These are phyloP conservation scores for Fragariocoptes setiger DNA, from an alignment of 1,140 invertebrate genomes.

Conservation along the genomic window DNA sequence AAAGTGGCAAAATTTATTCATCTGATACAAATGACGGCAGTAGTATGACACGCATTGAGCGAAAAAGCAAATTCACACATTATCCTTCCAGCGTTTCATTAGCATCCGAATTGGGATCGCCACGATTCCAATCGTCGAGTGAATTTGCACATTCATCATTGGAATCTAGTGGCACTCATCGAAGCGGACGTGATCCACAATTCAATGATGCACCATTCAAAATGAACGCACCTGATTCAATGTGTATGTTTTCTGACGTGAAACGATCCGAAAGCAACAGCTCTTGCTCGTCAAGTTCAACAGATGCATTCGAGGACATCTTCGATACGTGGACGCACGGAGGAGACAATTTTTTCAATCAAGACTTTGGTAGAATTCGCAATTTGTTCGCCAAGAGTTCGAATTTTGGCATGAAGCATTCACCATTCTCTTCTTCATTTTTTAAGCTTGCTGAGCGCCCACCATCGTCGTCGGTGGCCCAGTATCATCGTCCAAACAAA, in stretches of 20 bases:
- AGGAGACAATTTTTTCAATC: conserved; percentile 11
- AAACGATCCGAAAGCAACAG: conserved; percentile 11
- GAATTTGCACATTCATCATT: too few species aligned
- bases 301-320: conserved; percentile 14
- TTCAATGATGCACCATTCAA: conserved; percentile 7
- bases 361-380: too few species aligned
- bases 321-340: conserved; percentile 14
- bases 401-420: too few species aligned
- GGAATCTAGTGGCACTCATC: too few species aligned
- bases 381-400: too few species aligned
- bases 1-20: conserved; percentile 13
- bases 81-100: too few species aligned
- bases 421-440: too few species aligned
- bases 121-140: too few species aligned
- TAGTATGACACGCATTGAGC: conserved; percentile 12
- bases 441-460: too few species aligned
- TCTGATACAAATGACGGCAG: conserved; percentile 11
- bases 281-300: conserved; percentile 12
- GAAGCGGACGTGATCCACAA: conserved; percentile 4
- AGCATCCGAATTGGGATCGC: too few species aligned
- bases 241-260: conserved; percentile 1
- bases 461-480: too few species aligned
- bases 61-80: conserved; percentile 13
- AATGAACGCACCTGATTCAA: conserved; percentile 5
- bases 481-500: too few species aligned